Evolutionary conservation across 2,113 vertebrate species (phyloP), one percentile per base, ranked within the genome.

Genomic region (Tenrec ecaudatus): DNA sequence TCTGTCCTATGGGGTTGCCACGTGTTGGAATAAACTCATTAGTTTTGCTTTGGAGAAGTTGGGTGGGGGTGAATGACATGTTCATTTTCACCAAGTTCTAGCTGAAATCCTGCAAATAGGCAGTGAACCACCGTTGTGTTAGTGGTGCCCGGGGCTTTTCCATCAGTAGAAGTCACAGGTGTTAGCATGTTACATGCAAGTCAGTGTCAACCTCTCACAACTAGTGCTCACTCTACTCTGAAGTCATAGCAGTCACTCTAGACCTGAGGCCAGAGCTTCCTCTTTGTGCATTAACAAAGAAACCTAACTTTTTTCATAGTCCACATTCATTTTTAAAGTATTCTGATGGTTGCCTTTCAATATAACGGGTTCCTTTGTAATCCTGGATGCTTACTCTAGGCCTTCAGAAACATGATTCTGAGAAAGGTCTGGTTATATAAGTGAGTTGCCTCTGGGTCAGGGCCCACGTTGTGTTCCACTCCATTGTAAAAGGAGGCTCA

Each of bases 291-390:
- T 88, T 69, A 76, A 23, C 78, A 94, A 92, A 92, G 36, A 85
- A 64, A 94, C 9, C 57, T 8, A 53, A 8, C 29, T 25, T 33
- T 53, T 76, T 31, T 33, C 27, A 2, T 31, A 62, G 33, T 53
- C 22, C 76, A 71, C 27, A 64, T 38, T 87, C 31, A 27, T 17
- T 92, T 90, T 90, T 76, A 8, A 83, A 82, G 36, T 75, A 36
- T 82, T 76, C 88, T 79, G 87, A 62, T 40, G 76, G 87, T 40
- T 84, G 90, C 47, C 40, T 92, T 92, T 92, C 62, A 75, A 9
- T 29, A 8, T 53, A 71, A 66, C 80, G 68, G 16, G 2, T 86
- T 84, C 60, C 36, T 91, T 87, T 66, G 23, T 69, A 38, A 29
- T 3, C 23, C 53, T 81, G 22, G 29, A 62, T 89, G 47, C 83